Evolutionary conservation across 2,797 vertebrate genomes (phyloP), one percentile per base, ranked within the genome.

Genomic region (Peromyscus aztecus): DNA sequence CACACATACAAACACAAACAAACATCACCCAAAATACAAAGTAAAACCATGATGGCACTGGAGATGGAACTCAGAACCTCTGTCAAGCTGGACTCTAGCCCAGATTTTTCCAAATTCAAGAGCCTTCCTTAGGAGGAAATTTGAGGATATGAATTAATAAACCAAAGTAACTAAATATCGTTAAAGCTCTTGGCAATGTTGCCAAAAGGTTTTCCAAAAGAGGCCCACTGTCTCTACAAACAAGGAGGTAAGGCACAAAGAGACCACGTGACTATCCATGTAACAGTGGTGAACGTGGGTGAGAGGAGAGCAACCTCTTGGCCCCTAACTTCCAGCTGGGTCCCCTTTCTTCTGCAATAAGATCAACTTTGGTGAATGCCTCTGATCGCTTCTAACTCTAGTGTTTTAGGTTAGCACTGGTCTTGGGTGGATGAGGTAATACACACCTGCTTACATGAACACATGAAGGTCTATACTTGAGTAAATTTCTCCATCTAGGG

Each of bases 71-170:
- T 24, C 59, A 57, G 31, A 19, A 24, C 49, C 71, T 76, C 17
- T 34, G 55, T 43, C 55, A 43, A 43, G 46, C 19, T 65, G 71
- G 19, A 75, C 29, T 59, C 76, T 59, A 90, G 87, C 23, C 59
- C 69, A 96, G 86, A 4, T 73, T 76, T 91, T 81, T 40, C 55
- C 29, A 90, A 57, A 90, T 81, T 89, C 81, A 95, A 77, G 29
- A 81, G 81, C 19, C 52, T 88, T 78, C 76, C 59, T 96, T 81
- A 85, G 76, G n/a, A 96, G 31, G 78, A 49, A 93, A 95, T 52
- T 81, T 29, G 24, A 97, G 80, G 24, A 91, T 93, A 89, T 80
- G 31, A 95, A 82, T 80, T 89, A 89, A 91, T 84, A 90, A 90
- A 73, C 27, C 1, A 94, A 97, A 90, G 57, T 43, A 40, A 90